Conservation (phyloP, 1,140 invertebrate genomes). For the Ditylenchus dipsaci region DNA sequence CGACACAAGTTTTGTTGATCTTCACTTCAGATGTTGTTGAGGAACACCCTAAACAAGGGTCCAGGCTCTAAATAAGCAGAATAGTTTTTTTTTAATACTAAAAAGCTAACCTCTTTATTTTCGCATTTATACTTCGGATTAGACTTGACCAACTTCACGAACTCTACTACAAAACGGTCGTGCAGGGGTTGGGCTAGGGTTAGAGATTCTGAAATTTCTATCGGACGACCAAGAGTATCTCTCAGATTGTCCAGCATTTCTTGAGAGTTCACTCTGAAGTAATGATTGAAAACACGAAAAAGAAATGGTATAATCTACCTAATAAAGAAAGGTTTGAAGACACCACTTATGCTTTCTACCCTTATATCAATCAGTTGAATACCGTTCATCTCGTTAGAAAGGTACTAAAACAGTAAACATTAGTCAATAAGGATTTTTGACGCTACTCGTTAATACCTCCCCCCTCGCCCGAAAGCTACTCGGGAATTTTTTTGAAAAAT, state of each 20-base stretch:
- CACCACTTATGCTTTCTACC: constrained; percentile 17
- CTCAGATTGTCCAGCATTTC: constrained; percentile 21
- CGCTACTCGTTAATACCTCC: neutral
- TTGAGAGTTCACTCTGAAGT: constrained; percentile 16
- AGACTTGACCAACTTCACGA: constrained; percentile 3
- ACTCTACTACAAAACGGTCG: constrained; percentile 33
- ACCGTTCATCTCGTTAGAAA: constrained; percentile 18
- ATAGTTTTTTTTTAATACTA: neutral
- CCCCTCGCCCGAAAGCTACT: too few relatives aligned
- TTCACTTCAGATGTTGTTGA: constrained; percentile 10
- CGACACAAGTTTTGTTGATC: constrained; percentile 22
- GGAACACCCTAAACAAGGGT: constrained; percentile 31
- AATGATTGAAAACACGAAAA: constrained; percentile 1
- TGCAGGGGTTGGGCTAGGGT: constrained; percentile 24
- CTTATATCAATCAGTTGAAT: constrained; percentile 26
- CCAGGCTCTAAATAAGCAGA: constrained; percentile 10
- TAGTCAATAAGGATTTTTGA: neutral
- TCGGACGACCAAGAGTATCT: constrained; percentile 26
- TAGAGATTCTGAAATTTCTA: constrained; percentile 28
- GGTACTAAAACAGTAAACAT: constrained; percentile 8
- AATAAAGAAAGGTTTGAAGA: constrained; percentile 20
- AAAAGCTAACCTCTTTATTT: constrained; percentile 9
- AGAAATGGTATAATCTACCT: constrained; percentile 4
- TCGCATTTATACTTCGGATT: constrained; percentile 15
- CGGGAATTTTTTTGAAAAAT: neutral